These are phyloP conservation scores for Fulmarus glacialis DNA, from an alignment of 2,113 vertebrate genomes.

Conservation along the genomic window DNA sequence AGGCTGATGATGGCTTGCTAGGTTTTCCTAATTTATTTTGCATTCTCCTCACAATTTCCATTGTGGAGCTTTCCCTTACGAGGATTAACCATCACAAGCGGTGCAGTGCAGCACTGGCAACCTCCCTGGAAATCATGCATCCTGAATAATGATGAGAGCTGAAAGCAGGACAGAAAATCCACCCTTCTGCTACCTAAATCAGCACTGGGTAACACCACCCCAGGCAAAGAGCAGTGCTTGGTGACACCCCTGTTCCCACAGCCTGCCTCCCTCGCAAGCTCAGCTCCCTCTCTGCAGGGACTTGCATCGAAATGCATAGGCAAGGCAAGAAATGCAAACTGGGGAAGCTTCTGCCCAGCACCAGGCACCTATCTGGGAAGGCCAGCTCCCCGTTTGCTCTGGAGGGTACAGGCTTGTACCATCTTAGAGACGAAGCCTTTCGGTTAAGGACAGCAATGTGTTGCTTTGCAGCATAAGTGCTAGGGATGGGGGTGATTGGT, in stretches of 20 bases:
- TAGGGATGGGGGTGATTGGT: background rate
- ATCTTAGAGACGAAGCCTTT: background rate
- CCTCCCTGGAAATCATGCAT: slow-evolving; percentile 48
- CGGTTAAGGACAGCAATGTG: background rate
- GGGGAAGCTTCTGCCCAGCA: background rate
- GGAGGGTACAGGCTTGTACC: background rate
- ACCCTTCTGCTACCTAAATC: background rate
- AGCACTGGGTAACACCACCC: background rate
- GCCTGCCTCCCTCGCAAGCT: background rate
- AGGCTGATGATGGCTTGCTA: background rate
- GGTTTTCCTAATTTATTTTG: slow-evolving; percentile 53
- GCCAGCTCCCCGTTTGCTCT: background rate
- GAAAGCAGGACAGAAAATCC: slow-evolving; percentile 33
- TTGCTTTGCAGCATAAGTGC: background rate
- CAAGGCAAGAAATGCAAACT: background rate
- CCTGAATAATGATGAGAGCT: slow-evolving; percentile 55
- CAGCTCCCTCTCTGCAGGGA: accelerated
- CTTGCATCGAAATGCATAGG: accelerated
- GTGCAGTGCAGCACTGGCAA: slow-evolving; percentile 58
- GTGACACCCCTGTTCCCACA: background rate
- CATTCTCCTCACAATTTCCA: slow-evolving; percentile 20
- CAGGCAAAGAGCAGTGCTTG: background rate
- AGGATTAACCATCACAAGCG: slow-evolving; percentile 18
- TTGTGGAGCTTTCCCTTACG: slow-evolving; percentile 31
- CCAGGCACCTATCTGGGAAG: accelerated